These are phyloP conservation scores for Prinia subflava DNA, from an alignment of 2,113 vertebrate genomes.

Conservation along the genomic window DNA sequence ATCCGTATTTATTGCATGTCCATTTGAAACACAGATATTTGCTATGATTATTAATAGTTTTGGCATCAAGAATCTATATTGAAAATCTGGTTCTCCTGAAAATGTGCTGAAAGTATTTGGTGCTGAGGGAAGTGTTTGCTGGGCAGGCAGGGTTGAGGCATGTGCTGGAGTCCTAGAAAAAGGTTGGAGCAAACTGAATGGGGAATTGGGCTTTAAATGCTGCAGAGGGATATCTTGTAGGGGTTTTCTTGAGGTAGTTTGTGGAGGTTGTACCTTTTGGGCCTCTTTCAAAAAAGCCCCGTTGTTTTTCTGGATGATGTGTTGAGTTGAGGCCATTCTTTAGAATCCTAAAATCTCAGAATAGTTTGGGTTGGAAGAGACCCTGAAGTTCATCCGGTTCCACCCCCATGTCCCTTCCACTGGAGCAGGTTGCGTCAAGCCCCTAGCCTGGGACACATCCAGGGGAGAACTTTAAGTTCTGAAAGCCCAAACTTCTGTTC, in stretches of 20 bases:
- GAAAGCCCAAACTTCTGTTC: not conserved
- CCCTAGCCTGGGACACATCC: not conserved
- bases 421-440: not conserved
- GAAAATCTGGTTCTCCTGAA: not conserved
- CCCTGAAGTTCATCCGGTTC: not conserved
- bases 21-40: not conserved
- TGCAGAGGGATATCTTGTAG: not conserved
- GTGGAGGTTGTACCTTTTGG: not conserved
- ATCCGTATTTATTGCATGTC: not conserved
- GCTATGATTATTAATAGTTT: not conserved
- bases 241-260: not conserved
- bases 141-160: not conserved
- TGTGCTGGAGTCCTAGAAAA: not conserved
- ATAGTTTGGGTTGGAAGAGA: not conserved
- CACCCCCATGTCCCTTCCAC: not conserved
- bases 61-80: not conserved
- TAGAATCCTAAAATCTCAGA: not conserved
- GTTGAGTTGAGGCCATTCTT: not conserved
- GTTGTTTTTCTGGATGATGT: not conserved
- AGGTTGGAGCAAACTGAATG: not conserved
- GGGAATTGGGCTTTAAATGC: not conserved
- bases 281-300: not conserved
- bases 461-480: not conserved
- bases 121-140: not conserved
- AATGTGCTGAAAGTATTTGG: not conserved